phyloP scores from a whole-genome alignment of 2,113 vertebrate genomes.

The Hepsetus odoe region DNA sequence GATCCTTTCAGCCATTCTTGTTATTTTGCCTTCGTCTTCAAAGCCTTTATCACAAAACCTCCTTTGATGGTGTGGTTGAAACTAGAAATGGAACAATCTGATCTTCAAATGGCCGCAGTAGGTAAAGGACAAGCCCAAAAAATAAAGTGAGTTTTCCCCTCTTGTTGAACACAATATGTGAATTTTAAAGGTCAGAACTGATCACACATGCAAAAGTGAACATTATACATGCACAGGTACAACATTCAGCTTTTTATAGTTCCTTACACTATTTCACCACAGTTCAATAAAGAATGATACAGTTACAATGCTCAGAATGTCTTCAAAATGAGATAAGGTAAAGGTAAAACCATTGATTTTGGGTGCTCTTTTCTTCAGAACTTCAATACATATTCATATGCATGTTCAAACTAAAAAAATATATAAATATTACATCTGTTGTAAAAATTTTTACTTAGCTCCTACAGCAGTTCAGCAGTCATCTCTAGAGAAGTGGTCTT shows the following conservation, averaged over 20 bases:
- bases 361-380: too few species aligned
- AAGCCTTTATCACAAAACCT: too few species aligned
- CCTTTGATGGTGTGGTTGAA: not conserved
- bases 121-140: not conserved
- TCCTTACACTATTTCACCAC: not conserved
- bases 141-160: not conserved
- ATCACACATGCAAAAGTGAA: not conserved
- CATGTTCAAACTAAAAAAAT: too few species aligned
- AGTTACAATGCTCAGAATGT: too few species aligned
- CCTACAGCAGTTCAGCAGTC: too few species aligned
- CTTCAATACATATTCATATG: too few species aligned
- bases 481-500: too few species aligned
- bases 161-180: not conserved
- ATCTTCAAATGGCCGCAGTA: not conserved
- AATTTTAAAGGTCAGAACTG: not conserved
- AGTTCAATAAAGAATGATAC: not conserved
- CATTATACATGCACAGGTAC: not conserved
- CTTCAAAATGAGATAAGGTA: too few species aligned
- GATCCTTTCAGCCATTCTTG: not conserved
- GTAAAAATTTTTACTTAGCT: too few species aligned
- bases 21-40: too few species aligned
- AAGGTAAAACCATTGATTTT: too few species aligned
- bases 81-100: not conserved
- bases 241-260: not conserved
- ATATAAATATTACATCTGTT: too few species aligned